Evolutionary conservation across 2,888 invertebrate genomes (phyloP), one percentile per base, ranked within the genome.

Genomic region (Chaitophorus viminalis): DNA sequence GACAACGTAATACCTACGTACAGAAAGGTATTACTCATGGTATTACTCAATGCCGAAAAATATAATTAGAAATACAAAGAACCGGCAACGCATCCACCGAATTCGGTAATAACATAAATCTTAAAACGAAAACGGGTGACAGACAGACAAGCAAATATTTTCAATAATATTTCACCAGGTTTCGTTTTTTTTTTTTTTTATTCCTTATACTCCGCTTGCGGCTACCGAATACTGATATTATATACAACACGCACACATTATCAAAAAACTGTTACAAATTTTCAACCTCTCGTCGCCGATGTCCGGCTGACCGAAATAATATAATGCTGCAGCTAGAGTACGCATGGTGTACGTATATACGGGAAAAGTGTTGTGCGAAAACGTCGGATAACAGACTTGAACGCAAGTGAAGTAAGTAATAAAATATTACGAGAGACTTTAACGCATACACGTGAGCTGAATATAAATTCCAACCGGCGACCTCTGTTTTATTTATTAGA

Each of bases 401-500:
- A 87, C 74, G 81, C 81, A 31, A 60, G 74, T 60, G 60, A 85
- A 86, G 86, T 86, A 86, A 86, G 86, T 65, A 74, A 81, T 87
- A 87, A 87, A 87, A 87, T 87, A 81, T 87, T 65, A 65, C 65
- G 81, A 74, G 81, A 87, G 87, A 87, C 87, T 87, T 87, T 87
- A 87, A 87, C 87, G 74, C 75, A 25, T 36, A 72, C 68, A 29
- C 78, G 79, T 52, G 86, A 86, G 81, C 75, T 81, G 86, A 87
- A 87, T 81, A 79, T 33, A 70, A 81, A 87, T 75, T 74, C 78
- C 81, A 29, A 81, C 65, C 79, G 81, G 72, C 86, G 86, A 78
- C 86, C 86, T 87, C 79, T 78, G 87, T 87, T 87, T 87, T 87
- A 87, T 87, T 87, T 81, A 87, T 87, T 79, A 87, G 79, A 87